Evolutionary conservation across 2,797 vertebrate species (phyloP).

Genomic region (Enteromius thamalakanensis): DNA sequence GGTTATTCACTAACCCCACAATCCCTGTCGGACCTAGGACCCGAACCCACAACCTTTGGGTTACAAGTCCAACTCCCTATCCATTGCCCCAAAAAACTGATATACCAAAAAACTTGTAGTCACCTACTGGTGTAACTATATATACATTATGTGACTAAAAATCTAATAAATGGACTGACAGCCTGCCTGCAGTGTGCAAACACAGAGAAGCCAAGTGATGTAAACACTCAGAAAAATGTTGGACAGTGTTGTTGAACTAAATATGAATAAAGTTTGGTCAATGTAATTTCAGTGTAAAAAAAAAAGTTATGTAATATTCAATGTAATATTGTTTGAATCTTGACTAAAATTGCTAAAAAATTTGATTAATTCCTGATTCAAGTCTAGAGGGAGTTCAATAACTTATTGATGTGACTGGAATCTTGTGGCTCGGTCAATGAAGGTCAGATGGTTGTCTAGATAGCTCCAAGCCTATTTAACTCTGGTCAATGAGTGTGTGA

Average conservation of each 20-base stretch:
- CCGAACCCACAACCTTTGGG: too few species aligned
- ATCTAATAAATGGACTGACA: not conserved
- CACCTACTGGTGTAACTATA: not conserved
- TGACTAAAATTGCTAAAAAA: not conserved
- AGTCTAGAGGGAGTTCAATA: not conserved
- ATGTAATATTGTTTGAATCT: not conserved
- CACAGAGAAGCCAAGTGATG: not conserved
- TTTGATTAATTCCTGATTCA: not conserved
- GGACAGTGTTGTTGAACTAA: not conserved
- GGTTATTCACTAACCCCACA: too few species aligned
- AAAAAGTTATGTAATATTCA: not conserved
- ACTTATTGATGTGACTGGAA: not conserved
- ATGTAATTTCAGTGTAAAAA: not conserved
- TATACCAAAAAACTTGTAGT: not conserved
- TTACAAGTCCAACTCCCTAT: too few species aligned
- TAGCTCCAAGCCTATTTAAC: not conserved
- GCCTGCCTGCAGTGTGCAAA: not conserved
- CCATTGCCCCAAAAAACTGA: too few species aligned
- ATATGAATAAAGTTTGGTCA: not conserved
- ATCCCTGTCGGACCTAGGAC: too few species aligned
- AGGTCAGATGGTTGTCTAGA: constrained; percentile 23
- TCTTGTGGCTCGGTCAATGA: not conserved
- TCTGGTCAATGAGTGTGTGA: not conserved
- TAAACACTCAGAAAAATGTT: not conserved
- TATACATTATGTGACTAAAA: not conserved